Conservation (phyloP, 2,797 vertebrate genomes). For the Erethizon dorsatum region DNA sequence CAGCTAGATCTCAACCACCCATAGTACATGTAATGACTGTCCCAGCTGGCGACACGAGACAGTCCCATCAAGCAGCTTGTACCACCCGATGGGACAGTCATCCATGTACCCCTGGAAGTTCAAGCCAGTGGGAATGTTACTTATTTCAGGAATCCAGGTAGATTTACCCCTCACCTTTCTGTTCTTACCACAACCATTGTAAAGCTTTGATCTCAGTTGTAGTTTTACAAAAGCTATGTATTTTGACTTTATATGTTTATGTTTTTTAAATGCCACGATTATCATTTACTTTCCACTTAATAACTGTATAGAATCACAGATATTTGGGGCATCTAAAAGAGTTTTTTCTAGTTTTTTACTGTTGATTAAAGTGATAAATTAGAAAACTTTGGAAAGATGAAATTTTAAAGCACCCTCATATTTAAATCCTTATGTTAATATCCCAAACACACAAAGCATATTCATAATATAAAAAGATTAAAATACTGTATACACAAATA, state of each 20-base stretch:
- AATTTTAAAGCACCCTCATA: constrained; percentile 33
- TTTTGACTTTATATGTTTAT: constrained; percentile 51
- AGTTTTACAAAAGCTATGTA: constrained; percentile 33
- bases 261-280: constrained; percentile 57
- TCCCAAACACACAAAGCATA: background rate
- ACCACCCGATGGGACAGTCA: background rate
- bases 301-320: background rate
- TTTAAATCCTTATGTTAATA: constrained; percentile 48
- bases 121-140: background rate
- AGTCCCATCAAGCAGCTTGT: background rate
- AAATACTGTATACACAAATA: background rate
- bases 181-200: constrained; percentile 48
- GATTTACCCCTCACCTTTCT: background rate
- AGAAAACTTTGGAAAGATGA: constrained; percentile 32
- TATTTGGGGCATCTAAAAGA: background rate
- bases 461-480: background rate
- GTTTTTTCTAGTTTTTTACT: background rate
- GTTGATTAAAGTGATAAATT: constrained; percentile 56
- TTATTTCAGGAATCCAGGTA: constrained; percentile 40
- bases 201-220: constrained; percentile 47
- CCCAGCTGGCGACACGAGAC: background rate
- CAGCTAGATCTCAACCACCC: background rate
- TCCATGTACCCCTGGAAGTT: background rate
- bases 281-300: background rate
- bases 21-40: background rate